Evolutionary conservation across 2,797 vertebrate species (phyloP), one percentile per base, ranked within the genome.

Genomic region (Tadarida brasiliensis): DNA sequence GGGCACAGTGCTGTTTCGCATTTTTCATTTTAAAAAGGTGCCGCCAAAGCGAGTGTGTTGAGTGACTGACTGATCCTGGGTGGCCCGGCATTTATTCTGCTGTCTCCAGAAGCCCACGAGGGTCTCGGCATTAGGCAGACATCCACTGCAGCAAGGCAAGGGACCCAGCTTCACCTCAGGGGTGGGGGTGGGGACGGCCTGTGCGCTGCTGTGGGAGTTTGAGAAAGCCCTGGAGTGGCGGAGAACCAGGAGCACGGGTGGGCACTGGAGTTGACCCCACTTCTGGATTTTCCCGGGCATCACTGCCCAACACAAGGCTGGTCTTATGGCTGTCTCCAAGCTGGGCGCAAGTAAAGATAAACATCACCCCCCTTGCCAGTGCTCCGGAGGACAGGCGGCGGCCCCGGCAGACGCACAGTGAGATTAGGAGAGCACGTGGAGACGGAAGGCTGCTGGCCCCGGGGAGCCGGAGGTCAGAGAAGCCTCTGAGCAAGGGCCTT

Each of bases 251-350:
- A 59, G n/a, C 30, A 39, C 12, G 22, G n/a, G 7, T 20, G 12
- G 28, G n/a, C 8, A 22, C 33, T 5, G n/a, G 26, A 59, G 51
- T 28, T 1, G 51, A 56, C 54, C 35, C 20, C 1, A 2, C 28
- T 4, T 26, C 39, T 15, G 56, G 63, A 24, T 65, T 22, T 56
- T 71, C 73, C 5, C 0, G 0, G 49, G 16, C 39, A 3, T 70
- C 67, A 6, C 26, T 59, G 35, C 77, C 74, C 16, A 1, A 47
- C 82, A 33, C 20, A 30, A 89, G 35, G 54, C 80, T 49, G 73
- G 65, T 59, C 68, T 61, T 76, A 14, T 2, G 30, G 73, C 17
- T 49, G 51, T 63, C 47, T 81, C 65, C 33, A 30, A 65, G 67
- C 71, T 7, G 1, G 88, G 17, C 61, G 86, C 14, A 22, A 39